A percentile compares a stretch with the other conserved stretches of the same genome.
These are phyloP conservation scores for Himalopsyche anomala DNA, from an alignment of 2,888 invertebrate species.

Conservation along the genomic window DNA sequence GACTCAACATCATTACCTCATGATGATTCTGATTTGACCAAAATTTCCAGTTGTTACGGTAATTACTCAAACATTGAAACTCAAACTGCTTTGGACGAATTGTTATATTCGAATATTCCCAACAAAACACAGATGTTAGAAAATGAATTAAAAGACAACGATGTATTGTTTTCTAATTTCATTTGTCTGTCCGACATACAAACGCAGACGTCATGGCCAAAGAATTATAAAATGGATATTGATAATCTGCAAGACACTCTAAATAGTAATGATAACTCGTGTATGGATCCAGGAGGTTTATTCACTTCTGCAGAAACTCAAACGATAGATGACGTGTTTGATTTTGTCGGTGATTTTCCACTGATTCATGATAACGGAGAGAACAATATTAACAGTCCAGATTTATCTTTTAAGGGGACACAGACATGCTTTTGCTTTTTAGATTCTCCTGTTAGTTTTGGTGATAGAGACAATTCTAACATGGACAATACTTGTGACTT, in stretches of 20 bases:
- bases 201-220: conserved; percentile 61
- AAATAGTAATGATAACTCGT: neutral
- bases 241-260: conserved; percentile 20
- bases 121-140: conserved; percentile 4
- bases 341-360: conserved; percentile 43
- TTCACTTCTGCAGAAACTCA: conserved; percentile 61
- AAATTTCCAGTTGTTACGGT: neutral
- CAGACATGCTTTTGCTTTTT: conserved; percentile 50
- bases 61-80: conserved; percentile 60
- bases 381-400: conserved; percentile 40
- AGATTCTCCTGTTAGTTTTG: conserved; percentile 39
- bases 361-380: conserved; percentile 44
- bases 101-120: conserved; percentile 60
- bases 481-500: conserved; percentile 24
- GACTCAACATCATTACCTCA: neutral
- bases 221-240: conserved; percentile 34
- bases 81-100: conserved; percentile 64
- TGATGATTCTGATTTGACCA: neutral
- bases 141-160: conserved; percentile 45
- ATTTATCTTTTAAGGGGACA: conserved; percentile 58
- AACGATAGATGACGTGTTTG: conserved; percentile 50
- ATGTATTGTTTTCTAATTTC: conserved; percentile 59
- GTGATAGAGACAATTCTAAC: conserved; percentile 44
- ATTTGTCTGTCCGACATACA: conserved; percentile 62
- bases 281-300: conserved; percentile 38